Evolutionary conservation across 2,888 invertebrate species (phyloP).

Genomic region (Muscina levida): DNA sequence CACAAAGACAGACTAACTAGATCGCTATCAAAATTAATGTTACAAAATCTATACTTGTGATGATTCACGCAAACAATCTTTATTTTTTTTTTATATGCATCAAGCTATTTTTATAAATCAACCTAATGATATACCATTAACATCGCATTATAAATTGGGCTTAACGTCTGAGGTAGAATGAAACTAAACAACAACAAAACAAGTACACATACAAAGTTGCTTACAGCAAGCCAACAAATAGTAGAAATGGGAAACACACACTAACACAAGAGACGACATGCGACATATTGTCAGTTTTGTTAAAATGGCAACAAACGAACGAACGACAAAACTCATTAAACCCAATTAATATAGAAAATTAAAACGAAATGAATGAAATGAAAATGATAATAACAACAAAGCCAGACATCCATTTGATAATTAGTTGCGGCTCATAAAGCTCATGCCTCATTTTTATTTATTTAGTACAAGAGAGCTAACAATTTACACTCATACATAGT

Average conservation of each 20-base stretch:
- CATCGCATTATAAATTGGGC: constrained; percentile 15
- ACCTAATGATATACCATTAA: neutral
- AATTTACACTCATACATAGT: neutral
- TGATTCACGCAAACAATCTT: too few species aligned
- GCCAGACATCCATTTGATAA: constrained; percentile 72
- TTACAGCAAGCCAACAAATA: too few species aligned
- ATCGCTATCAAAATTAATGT: too few species aligned
- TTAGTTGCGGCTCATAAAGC: constrained; percentile 77
- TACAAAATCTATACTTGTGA: too few species aligned
- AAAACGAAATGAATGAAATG: constrained; percentile 50
- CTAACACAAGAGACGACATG: too few species aligned
- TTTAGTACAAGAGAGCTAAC: neutral
- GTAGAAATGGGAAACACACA: too few species aligned
- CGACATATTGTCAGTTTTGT: constrained; percentile 21
- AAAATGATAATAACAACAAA: constrained; percentile 49
- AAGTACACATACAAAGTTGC: too few species aligned
- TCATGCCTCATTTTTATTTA: constrained; percentile 51
- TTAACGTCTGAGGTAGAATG: constrained; percentile 8
- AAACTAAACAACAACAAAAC: neutral
- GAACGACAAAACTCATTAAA: constrained; percentile 61
- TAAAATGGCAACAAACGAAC: constrained; percentile 53
- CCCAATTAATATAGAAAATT: constrained; percentile 58
- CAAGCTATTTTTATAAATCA: too few species aligned
- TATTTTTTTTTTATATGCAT: too few species aligned
- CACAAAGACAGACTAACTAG: too few species aligned